Base-by-base conservation (phyloP, 2,113 vertebrate species). In the Carettochelys insculpta region DNA sequence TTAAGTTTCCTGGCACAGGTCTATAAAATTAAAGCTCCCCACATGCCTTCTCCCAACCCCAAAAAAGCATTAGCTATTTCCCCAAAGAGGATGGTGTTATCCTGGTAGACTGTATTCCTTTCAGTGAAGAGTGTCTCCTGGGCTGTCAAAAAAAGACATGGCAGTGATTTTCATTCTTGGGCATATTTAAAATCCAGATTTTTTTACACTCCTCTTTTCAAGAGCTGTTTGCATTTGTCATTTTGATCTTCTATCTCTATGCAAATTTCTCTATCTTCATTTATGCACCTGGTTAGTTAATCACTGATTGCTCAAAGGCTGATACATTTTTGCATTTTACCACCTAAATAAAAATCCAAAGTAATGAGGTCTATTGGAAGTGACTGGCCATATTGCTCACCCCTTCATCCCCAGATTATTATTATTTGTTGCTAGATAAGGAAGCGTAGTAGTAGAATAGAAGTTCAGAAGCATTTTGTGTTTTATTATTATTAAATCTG, bases 1-100 rank as follows among this genome's bases (percentile, higher is more conserved):
- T 85, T 90, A 85, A 85, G 77, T 90, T 80, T 90, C 80, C 65
- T 85, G 88, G 77, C 85, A 58, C 47, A 80, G 68, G 52, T 76
- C 47, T 80, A 76, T 81, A 65, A 85, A 77, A 90, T 80, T 90
- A 80, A 85, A 90, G 34, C 45, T 45, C 58, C 73, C 43, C 5
- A 51, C 27, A 47, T 73, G 51, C 34, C 79, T 52, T 43, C 43
- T 79, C 47, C 53, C 31, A 34, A 75, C 77, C 78, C 65, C 48
- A 54, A 50, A 34, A 84, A 68, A 84, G 19, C 14, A 54, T 38
- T 80, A 38, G 41, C 47, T 80, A 13, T 75, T 24, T 80, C 78
- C n/a, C 52, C 11, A 24, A 22, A 43, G 50, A 56, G 50, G 54
- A 45, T 29, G 25, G 71, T 41, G 41, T 12, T 75, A 43, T 45